A percentile compares a stretch with the other conserved stretches of the same genome.
These are phyloP conservation scores for Myrmophylax atrothorax DNA, from an alignment of 2,113 vertebrate genomes.

Conservation along the genomic window DNA sequence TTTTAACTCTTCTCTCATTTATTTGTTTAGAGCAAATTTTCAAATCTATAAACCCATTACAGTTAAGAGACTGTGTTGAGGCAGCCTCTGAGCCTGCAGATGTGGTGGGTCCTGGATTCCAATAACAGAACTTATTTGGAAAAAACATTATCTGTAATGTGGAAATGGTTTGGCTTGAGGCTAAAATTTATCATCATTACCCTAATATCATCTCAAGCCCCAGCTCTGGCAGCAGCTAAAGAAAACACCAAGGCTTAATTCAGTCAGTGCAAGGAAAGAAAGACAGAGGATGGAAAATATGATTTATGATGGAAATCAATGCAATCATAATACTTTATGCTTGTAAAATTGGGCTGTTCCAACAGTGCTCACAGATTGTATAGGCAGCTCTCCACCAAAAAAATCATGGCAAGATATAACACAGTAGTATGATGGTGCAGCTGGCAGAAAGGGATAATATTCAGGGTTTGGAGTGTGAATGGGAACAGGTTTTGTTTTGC, in stretches of 20 bases:
- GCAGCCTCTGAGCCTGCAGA: constrained; percentile 34
- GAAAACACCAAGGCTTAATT: constrained; percentile 82
- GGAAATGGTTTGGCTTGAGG: constrained; percentile 78
- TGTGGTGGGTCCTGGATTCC: constrained; percentile 54
- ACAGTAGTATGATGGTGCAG: neutral
- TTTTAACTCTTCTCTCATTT: constrained; percentile 13
- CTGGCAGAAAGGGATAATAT: neutral
- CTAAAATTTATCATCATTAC: constrained; percentile 87
- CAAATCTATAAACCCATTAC: constrained; percentile 68
- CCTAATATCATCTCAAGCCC: constrained; percentile 82
- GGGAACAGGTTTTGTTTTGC: neutral
- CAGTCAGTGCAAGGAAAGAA: constrained; percentile 73
- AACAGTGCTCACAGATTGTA: constrained; percentile 50
- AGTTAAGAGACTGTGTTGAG: constrained; percentile 35
- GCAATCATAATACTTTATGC: constrained; percentile 81
- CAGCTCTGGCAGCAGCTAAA: constrained; percentile 79
- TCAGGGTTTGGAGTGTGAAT: neutral
- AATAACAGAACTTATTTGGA: constrained; percentile 66
- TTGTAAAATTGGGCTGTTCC: constrained; percentile 75
- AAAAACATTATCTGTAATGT: constrained; percentile 67
- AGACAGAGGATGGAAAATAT: constrained; percentile 79
- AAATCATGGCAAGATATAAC: neutral
- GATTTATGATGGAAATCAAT: constrained; percentile 85
- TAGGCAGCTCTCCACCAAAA: constrained; percentile 56
- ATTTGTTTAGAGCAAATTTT: constrained; percentile 64